Percentiles rank a stretch among this genome's conserved stretches.
Evolutionary conservation across 2,888 invertebrate genomes (phyloP).

Genomic region (Smittia sp.): DNA sequence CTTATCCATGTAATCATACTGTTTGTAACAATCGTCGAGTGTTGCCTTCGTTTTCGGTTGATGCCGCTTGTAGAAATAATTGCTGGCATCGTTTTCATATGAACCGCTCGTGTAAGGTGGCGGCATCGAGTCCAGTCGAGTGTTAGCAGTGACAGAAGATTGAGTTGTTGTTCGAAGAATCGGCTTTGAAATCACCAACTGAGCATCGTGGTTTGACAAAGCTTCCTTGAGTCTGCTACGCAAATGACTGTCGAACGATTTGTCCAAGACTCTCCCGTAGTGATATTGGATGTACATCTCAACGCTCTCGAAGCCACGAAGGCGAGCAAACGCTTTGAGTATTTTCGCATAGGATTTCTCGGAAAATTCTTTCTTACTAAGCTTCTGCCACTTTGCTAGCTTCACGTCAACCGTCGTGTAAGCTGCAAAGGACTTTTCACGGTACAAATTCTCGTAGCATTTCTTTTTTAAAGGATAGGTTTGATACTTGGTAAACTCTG

Average conservation of each 20-base stretch:
- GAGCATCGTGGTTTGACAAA: not conserved
- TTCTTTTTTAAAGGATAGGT: conserved; percentile 34
- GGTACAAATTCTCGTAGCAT: conserved; percentile 25
- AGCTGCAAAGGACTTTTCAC: conserved; percentile 30
- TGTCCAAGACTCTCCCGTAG: conserved; percentile 36
- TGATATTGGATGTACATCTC: conserved; percentile 32
- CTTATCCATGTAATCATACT: conserved; percentile 25
- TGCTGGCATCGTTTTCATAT: conserved; percentile 6
- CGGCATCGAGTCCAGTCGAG: conserved; percentile 37
- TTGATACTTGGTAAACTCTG: conserved; percentile 36
- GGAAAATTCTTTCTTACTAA: conserved; percentile 9
- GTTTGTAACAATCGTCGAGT: conserved; percentile 20
- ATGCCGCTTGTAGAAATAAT: conserved; percentile 36
- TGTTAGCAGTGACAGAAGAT: conserved; percentile 28
- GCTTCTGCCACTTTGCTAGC: conserved; percentile 26
- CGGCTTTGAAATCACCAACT: conserved; percentile 34
- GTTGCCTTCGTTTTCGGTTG: not conserved
- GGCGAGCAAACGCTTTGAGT: conserved; percentile 21
- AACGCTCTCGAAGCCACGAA: conserved; percentile 19
- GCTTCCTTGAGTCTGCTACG: conserved; percentile 15
- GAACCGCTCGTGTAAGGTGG: conserved; percentile 35
- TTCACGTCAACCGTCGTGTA: conserved; percentile 19
- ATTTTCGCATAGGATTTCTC: conserved; percentile 34
- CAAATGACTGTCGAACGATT: conserved; percentile 32
- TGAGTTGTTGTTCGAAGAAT: conserved; percentile 34